phyloP scores from a whole-genome alignment of 1,140 invertebrate species.

The Adoxophyes honmai region DNA sequence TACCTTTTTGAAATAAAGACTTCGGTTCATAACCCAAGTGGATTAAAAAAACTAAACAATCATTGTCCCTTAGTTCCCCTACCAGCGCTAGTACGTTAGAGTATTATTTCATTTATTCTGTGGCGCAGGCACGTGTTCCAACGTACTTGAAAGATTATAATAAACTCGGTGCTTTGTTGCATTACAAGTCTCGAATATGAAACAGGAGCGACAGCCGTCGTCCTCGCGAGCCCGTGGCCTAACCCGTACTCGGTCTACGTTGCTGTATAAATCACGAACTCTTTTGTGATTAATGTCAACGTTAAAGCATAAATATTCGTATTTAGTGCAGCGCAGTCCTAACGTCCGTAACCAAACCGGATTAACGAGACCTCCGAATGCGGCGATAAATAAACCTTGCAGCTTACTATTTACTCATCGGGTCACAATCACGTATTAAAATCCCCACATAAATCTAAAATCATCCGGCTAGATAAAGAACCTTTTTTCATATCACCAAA shows the following conservation, averaged over 20 bases:
- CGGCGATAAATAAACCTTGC: conserved; percentile 60
- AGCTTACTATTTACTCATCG: conserved; percentile 69
- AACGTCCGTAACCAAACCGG: conserved; percentile 61
- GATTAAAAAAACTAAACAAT: too few species aligned
- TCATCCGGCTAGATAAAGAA: conserved; percentile 43
- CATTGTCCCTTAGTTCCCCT: too few species aligned
- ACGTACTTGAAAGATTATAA: conserved; percentile 46
- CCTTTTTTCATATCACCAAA: conserved; percentile 51
- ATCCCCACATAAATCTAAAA: conserved; percentile 67
- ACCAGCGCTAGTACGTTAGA: too few species aligned
- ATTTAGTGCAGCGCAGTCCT: conserved; percentile 61
- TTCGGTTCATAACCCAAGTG: too few species aligned
- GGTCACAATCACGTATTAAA: conserved; percentile 72
- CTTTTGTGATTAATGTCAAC: conserved; percentile 75
- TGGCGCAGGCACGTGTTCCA: conserved; percentile 23
- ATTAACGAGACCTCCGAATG: conserved; percentile 58
- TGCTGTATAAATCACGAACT: conserved; percentile 61
- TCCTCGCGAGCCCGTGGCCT: conserved; percentile 29
- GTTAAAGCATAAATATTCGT: conserved; percentile 68
- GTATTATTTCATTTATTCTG: too few species aligned
- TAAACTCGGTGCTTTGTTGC: conserved; percentile 56
- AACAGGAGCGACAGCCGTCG: conserved; percentile 28
- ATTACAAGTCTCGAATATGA: conserved; percentile 26
- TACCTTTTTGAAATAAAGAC: too few species aligned
- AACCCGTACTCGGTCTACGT: conserved; percentile 50